phyloP scores from a whole-genome alignment of 2,113 vertebrate genomes.

The Acanthisitta chloris region DNA sequence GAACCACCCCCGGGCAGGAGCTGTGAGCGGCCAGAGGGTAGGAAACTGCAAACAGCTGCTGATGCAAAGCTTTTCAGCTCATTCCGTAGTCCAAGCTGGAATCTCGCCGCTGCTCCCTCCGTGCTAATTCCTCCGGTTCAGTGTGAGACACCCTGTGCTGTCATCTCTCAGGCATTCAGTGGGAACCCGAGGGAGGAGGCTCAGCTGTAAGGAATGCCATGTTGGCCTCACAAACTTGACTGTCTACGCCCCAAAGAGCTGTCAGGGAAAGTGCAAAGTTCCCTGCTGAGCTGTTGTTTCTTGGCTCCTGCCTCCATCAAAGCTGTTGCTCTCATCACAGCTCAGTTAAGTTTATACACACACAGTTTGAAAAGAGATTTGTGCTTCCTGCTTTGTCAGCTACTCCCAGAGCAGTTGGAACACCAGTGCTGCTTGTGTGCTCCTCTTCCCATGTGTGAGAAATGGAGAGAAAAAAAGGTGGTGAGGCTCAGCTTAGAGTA shows the following conservation, averaged over 20 bases:
- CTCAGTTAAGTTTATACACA: neutral
- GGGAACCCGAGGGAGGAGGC: conserved; percentile 55
- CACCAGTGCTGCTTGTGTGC: neutral
- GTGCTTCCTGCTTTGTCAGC: neutral
- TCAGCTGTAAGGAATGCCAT: conserved; percentile 56
- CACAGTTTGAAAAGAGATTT: neutral
- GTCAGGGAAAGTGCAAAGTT: neutral
- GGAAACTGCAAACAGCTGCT: neutral
- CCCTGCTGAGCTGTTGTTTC: neutral
- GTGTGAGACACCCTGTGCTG: conserved; percentile 58
- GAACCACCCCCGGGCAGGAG: neutral
- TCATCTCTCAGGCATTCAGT: conserved; percentile 62
- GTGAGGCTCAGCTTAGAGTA: neutral
- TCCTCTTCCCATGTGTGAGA: neutral
- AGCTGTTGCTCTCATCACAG: neutral
- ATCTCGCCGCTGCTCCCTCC: neutral
- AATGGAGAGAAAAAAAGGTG: neutral
- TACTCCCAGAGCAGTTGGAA: neutral
- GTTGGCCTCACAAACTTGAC: conserved; percentile 43
- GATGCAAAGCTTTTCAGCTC: neutral
- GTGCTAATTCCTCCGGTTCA: neutral
- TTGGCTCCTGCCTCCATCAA: neutral
- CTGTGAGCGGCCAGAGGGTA: neutral
- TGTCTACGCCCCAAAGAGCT: conserved; percentile 13
- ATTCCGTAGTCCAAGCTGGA: conserved; percentile 14